A percentile compares a stretch with the other conserved stretches of the same genome.
Conservation (phyloP, 2,797 vertebrate genomes). For the Notoglanidium macrostoma region DNA sequence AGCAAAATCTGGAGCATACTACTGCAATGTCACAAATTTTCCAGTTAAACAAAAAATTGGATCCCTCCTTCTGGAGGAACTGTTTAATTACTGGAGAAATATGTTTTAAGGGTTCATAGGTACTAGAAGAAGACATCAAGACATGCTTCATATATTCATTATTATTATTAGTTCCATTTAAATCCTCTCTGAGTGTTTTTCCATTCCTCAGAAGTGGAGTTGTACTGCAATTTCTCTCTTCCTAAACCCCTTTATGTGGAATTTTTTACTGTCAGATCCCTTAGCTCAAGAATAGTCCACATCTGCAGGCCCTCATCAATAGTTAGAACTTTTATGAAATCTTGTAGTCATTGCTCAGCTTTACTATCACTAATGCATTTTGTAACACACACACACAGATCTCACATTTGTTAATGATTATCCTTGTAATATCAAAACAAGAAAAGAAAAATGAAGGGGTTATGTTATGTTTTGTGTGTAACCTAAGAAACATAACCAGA, state of each 20-base stretch:
- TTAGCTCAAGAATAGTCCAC: neutral
- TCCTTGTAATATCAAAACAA: neutral
- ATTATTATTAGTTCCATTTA: constrained; percentile 18
- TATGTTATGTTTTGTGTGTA: neutral
- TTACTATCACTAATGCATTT: neutral
- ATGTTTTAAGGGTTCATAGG: neutral
- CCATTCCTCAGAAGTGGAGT: neutral
- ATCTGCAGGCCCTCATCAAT: neutral
- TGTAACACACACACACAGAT: neutral
- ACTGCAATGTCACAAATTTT: neutral
- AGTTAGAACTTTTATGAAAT: constrained; percentile 22
- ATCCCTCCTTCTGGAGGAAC: neutral
- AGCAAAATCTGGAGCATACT: neutral
- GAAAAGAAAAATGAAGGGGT: neutral
- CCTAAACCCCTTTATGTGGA: constrained; percentile 21
- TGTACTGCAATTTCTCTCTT: constrained; percentile 18
- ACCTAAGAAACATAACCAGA: neutral
- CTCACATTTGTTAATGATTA: neutral
- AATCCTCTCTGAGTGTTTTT: neutral
- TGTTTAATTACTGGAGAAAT: neutral
- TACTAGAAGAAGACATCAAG: neutral
- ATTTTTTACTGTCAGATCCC: constrained; percentile 4
- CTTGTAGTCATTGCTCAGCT: neutral
- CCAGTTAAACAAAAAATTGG: neutral
- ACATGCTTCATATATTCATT: neutral